Percentiles rank a stretch among this genome's conserved stretches.
Conservation (phyloP, 2,797 vertebrate species). For the Lagorchestes hirsutus region DNA sequence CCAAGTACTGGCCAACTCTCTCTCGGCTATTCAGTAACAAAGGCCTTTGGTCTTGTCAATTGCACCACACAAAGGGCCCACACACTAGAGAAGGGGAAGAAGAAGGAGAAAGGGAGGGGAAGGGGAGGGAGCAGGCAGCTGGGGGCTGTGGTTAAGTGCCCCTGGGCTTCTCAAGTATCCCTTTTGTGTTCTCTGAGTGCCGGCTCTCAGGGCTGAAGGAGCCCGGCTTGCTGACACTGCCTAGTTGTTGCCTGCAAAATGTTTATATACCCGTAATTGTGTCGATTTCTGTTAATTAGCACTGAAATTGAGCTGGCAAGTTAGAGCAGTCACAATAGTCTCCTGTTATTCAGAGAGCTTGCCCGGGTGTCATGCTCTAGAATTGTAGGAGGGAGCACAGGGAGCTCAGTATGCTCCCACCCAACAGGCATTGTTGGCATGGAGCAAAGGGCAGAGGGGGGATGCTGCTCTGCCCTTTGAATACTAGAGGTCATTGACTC, state of each 20-base stretch:
- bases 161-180: background rate
- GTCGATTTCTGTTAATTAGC: constrained; percentile 42
- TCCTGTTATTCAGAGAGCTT: background rate
- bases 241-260: constrained; percentile 52
- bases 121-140: background rate
- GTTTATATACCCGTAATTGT: constrained; percentile 38
- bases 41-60: constrained; percentile 49
- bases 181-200: constrained; percentile 24
- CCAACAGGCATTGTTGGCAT: background rate
- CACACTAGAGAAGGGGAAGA: constrained; percentile 51
- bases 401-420: background rate
- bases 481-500: background rate
- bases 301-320: constrained; percentile 38
- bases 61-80: constrained; percentile 34
- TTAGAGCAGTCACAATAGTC: background rate
- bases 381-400: background rate
- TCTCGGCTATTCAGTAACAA: constrained; percentile 53
- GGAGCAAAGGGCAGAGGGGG: background rate
- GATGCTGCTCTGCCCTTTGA: background rate
- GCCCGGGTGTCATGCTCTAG: background rate
- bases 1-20: background rate
- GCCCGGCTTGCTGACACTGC: background rate
- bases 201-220: background rate
- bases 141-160: background rate
- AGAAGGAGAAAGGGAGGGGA: constrained; percentile 49